A percentile compares a stretch with the other conserved stretches of the same genome.
Conservation (phyloP, 1,140 invertebrate genomes). For the Eubasilissa regina region DNA sequence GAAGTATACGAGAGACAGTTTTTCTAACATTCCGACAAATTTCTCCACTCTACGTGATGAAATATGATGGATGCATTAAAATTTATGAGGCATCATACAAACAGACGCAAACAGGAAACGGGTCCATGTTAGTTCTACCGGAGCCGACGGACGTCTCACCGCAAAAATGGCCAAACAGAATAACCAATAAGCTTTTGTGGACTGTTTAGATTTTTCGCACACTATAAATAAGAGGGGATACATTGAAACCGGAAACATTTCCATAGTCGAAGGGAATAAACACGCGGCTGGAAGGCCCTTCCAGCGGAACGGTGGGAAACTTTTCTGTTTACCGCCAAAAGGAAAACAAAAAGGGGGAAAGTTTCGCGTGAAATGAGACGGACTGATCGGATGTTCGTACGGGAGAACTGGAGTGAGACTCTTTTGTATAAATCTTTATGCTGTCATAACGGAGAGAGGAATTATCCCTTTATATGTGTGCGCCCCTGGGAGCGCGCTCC, state of each 20-base stretch:
- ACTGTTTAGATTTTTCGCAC: conserved; percentile 49
- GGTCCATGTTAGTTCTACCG: conserved; percentile 28
- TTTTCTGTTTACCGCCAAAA: conserved; percentile 57
- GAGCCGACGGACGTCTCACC: conserved; percentile 31
- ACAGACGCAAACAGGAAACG: conserved; percentile 53
- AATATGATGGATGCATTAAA: conserved; percentile 55
- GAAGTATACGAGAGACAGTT: neutral
- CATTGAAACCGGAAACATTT: conserved; percentile 45
- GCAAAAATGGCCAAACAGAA: conserved; percentile 26
- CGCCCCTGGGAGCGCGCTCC: conserved; percentile 7
- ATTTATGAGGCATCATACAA: conserved; percentile 55
- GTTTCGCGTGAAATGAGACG: conserved; percentile 59
- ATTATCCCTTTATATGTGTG: conserved; percentile 34
- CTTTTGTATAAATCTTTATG: conserved; percentile 52
- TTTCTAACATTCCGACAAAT: conserved; percentile 2
- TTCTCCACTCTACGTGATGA: neutral
- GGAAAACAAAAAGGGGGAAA: conserved; percentile 58
- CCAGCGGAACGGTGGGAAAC: conserved; percentile 45
- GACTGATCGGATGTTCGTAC: conserved; percentile 56
- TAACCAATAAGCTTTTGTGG: conserved; percentile 46
- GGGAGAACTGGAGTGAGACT: conserved; percentile 46
- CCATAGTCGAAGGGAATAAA: conserved; percentile 44
- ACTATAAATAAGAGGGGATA: conserved; percentile 51
- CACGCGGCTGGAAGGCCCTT: conserved; percentile 24
- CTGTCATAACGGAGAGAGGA: conserved; percentile 48